Evolutionary conservation across 2,113 vertebrate species (phyloP), one percentile per base, ranked within the genome.

Genomic region (Seriola aureovittata): DNA sequence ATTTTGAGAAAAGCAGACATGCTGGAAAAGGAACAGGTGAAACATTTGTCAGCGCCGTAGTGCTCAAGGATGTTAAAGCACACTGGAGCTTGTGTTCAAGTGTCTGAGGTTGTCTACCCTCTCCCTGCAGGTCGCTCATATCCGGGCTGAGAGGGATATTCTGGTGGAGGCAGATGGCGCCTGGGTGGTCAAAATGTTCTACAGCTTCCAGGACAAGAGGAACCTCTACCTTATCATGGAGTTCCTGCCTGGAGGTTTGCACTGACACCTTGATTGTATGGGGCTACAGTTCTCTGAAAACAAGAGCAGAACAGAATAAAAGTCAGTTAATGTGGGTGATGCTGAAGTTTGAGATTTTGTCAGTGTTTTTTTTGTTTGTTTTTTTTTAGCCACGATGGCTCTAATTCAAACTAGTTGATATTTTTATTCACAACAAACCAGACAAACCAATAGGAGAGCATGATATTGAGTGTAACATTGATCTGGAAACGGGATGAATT

Each of bases 161-260:
- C 94, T 99, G 67, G 98, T 99, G 75, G 98, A 99, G 94, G 98
- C 98, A 0, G 98, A 99, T 78, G 97, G 98, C 29, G 97, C 97
- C 65, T 99, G 98, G 98, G 98, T 99, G 75, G 98, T 99, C 75
- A 99, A 99, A 93, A 99, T 99, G 98, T 99, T 99, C 91, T 99
- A 99, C 93, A 99, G 98, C 94, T 99, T 99, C 90, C 98, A 99
- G 93, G 98, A 99, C 93, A 99, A 99, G 91, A 96, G 97, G 88
- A 99, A 99, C 92, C 97, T 99, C 72, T 99, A 99, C 91, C 95
- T 99, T 63, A 99, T 99, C 92, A 99, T 99, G 98, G 98, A 99
- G 85, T 99, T 99, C 91, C 96, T 99, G 59, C 98, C 98, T 65
- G 98, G 98, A 96, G 98, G 98, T 93, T n/a, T 48, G 85, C 9